Evolutionary conservation across 1,140 invertebrate species (phyloP).

Genomic region (Leptonema lineaticorne): DNA sequence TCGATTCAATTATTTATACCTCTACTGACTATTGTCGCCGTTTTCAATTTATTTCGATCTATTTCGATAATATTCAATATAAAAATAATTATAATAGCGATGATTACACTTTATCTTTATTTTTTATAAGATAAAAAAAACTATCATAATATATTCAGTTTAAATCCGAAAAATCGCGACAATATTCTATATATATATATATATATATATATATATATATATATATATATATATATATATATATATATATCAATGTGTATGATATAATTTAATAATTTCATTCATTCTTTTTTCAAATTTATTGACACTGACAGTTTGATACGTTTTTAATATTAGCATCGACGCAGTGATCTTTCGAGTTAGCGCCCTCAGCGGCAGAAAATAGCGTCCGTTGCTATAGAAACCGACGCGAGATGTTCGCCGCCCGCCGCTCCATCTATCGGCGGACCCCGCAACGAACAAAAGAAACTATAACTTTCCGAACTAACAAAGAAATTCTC

Average conservation of each 20-base stretch:
- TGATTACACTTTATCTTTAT: too few relatives aligned
- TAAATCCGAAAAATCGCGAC: too few relatives aligned
- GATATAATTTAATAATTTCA: not conserved
- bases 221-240: not conserved
- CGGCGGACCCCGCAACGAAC: not conserved
- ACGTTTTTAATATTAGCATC: not conserved
- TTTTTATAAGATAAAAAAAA: too few relatives aligned
- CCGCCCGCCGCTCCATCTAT: not conserved
- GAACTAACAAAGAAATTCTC: not conserved
- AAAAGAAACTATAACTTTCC: not conserved
- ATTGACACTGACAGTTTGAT: too few relatives aligned
- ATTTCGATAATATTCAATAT: too few relatives aligned
- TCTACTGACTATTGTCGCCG: too few relatives aligned
- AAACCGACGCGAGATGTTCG: not conserved
- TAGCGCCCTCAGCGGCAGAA: conserved; percentile 3
- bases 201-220: too few relatives aligned
- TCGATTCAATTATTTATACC: not conserved
- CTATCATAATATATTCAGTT: too few relatives aligned
- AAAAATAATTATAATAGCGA: too few relatives aligned
- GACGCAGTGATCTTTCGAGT: conserved; percentile 20
- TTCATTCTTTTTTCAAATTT: too few relatives aligned
- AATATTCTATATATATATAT: too few relatives aligned
- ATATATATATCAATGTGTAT: not conserved
- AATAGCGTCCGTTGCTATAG: conserved; percentile 22
- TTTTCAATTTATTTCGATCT: too few relatives aligned